A percentile compares a stretch with the other conserved stretches of the same genome.
phyloP scores from a whole-genome alignment of 2,888 invertebrate genomes.

The Rotaria magnacalcarata region DNA sequence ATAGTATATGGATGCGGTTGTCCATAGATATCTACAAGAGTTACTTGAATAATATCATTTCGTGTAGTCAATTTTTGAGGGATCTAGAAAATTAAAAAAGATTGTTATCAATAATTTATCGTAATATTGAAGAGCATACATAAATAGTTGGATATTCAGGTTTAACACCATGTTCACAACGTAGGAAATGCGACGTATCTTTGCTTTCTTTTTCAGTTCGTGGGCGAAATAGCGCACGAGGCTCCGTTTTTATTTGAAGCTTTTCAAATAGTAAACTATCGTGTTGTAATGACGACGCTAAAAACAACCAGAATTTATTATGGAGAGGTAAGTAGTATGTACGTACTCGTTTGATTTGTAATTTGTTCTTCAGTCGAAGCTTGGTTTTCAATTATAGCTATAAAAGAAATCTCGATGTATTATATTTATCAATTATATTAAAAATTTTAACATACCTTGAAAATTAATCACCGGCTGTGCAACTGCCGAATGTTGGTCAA shows the following conservation, averaged over 20 bases:
- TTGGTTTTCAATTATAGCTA: no score
- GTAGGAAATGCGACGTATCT: not conserved
- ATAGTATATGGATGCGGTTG: not conserved
- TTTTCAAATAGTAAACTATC: fast-evolving
- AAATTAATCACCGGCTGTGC: no score
- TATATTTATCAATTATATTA: no score
- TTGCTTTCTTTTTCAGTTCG: not conserved
- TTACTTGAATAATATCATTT: not conserved
- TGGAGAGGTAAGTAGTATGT: no score
- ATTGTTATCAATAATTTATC: not conserved
- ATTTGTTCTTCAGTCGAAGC: no score
- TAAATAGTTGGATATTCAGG: not conserved
- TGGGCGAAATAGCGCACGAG: not conserved
- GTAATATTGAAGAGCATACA: not conserved
- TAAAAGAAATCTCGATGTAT: no score
- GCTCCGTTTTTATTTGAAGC: not conserved
- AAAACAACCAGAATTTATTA: not conserved
- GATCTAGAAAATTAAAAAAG: not conserved
- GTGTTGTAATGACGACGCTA: not conserved
- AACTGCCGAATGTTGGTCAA: no score
- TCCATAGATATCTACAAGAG: not conserved
- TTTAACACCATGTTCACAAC: not conserved
- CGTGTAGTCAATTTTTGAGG: fast-evolving
- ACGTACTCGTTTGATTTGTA: no score
- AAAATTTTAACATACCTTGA: no score